These are phyloP conservation scores for Platanista minor DNA, from an alignment of 2,113 vertebrate species.

Conservation along the genomic window DNA sequence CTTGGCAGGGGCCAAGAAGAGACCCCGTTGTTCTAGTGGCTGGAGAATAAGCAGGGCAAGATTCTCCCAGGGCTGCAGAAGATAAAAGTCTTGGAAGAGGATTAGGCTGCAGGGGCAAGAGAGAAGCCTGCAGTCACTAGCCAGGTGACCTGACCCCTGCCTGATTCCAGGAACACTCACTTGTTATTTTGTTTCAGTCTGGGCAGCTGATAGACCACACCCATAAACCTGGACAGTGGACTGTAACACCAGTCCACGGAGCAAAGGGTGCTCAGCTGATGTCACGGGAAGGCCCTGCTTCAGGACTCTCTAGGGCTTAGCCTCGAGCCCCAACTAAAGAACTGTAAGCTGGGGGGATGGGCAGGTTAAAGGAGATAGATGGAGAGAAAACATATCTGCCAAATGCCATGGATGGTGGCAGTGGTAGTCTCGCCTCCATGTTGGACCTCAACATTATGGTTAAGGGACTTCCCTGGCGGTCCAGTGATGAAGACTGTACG, in stretches of 20 bases:
- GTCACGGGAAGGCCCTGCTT: neutral
- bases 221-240: neutral
- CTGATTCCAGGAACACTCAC: neutral
- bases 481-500: neutral
- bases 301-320: neutral
- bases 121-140: neutral
- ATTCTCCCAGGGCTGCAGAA: neutral
- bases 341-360: neutral
- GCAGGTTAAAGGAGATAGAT: neutral
- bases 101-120: neutral
- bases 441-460: neutral
- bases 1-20: neutral
- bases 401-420: neutral
- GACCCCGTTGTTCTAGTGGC: neutral
- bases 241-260: neutral
- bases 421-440: neutral
- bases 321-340: neutral
- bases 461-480: neutral
- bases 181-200: neutral
- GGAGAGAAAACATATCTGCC: neutral
- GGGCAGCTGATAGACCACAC: neutral
- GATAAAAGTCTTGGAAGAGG: neutral
- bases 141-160: neutral
- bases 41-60: neutral
- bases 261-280: slow-evolving; percentile 38